Evolutionary conservation across 2,888 invertebrate species (phyloP).

Genomic region (Carcina quercana): DNA sequence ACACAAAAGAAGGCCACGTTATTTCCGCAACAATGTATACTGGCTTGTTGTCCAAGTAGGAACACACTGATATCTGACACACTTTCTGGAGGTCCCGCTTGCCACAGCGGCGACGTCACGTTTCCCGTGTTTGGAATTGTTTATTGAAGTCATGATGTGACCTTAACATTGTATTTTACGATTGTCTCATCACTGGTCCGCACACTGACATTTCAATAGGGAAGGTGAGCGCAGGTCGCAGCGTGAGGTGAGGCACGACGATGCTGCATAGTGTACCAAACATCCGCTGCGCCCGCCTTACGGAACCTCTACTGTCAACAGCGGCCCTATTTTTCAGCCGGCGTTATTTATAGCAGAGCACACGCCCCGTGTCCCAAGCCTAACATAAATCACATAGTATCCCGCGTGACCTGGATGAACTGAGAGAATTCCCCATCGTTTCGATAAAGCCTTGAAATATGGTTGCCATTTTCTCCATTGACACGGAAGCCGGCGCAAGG

Average conservation of each 20-base stretch:
- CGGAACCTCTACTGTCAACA: conserved; percentile 19
- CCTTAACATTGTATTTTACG: conserved; percentile 72
- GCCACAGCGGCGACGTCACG: conserved; percentile 62
- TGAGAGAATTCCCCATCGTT: conserved; percentile 31
- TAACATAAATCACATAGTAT: conserved; percentile 34
- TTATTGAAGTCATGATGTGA: conserved; percentile 73
- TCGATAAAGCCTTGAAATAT: conserved; percentile 38
- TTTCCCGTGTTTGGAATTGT: conserved; percentile 66
- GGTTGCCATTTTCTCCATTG: conserved; percentile 32
- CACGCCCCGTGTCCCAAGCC: conserved; percentile 21
- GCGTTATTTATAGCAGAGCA: conserved; percentile 30
- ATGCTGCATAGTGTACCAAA: conserved; percentile 39
- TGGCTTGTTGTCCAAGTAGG: too few species aligned
- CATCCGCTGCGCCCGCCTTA: conserved; percentile 20
- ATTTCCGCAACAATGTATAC: too few species aligned
- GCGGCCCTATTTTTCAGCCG: conserved; percentile 30
- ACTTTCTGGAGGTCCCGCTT: conserved; percentile 59
- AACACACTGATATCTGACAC: conserved; percentile 61
- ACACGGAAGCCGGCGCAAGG: conserved; percentile 24
- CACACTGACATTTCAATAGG: conserved; percentile 71
- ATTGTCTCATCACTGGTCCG: conserved; percentile 69
- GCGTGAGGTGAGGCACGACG: conserved; percentile 65
- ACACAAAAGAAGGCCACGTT: too few species aligned
- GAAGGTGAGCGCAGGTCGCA: conserved; percentile 65
- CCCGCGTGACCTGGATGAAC: conserved; percentile 29